phyloP scores from a whole-genome alignment of 2,113 vertebrate species.

The Oplegnathus fasciatus region DNA sequence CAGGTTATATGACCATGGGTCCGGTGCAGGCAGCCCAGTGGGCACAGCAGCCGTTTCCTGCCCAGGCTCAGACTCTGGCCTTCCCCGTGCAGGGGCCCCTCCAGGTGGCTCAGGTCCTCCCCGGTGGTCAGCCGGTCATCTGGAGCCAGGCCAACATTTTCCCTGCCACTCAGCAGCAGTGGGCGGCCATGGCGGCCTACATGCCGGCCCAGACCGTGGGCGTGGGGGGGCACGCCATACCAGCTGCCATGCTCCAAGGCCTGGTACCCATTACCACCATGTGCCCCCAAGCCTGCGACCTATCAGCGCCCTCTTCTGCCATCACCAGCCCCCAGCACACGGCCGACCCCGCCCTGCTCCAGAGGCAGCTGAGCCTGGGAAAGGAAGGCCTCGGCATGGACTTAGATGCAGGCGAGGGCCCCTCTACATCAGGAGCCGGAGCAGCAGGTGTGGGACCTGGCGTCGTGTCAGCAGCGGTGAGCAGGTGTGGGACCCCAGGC shows the following conservation, averaged over 20 bases:
- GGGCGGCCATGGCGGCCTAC: slow-evolving; percentile 95
- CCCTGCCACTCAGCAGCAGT: slow-evolving; percentile 94
- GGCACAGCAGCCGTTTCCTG: slow-evolving; percentile 93
- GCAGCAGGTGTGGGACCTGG: slow-evolving; percentile 52
- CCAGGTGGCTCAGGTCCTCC: slow-evolving; percentile 94
- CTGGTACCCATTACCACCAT: slow-evolving; percentile 91
- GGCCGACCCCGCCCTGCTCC: slow-evolving; percentile 84
- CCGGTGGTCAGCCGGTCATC: slow-evolving; percentile 94
- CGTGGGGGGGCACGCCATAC: slow-evolving; percentile 87
- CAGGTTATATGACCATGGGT: slow-evolving; percentile 99
- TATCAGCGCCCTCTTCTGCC: slow-evolving; percentile 89
- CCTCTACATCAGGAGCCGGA: slow-evolving; percentile 67
- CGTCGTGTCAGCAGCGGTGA: slow-evolving; percentile 55
- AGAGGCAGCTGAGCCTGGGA: slow-evolving; percentile 73
- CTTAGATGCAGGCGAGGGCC: slow-evolving; percentile 76
- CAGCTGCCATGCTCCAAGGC: slow-evolving; percentile 96
- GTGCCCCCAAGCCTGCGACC: slow-evolving; percentile 87
- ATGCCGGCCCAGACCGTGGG: slow-evolving; percentile 97
- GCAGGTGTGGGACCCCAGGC: slow-evolving; percentile 78
- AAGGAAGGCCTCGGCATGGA: slow-evolving; percentile 65
- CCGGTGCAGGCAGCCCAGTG: slow-evolving; percentile 96
- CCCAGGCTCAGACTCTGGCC: slow-evolving; percentile 92
- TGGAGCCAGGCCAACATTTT: slow-evolving; percentile 98
- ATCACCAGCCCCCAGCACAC: slow-evolving; percentile 91
- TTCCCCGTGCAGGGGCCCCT: slow-evolving; percentile 87